phyloP scores from a whole-genome alignment of 2,888 invertebrate species.

The Eurytoma californica region DNA sequence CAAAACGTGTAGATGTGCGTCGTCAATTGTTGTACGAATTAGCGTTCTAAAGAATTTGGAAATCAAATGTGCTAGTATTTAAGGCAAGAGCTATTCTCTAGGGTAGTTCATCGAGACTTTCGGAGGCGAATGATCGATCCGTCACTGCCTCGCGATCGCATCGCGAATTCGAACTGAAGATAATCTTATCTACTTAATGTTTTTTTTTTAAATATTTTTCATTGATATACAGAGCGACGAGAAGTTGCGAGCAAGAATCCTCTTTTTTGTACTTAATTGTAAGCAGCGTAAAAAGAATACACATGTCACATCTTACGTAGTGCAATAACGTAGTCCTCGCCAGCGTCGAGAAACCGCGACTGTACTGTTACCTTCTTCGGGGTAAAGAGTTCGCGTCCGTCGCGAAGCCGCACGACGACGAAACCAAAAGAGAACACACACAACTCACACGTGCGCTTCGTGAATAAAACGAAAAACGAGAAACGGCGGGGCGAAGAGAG shows the following conservation, averaged over 20 bases:
- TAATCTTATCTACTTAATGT: neutral
- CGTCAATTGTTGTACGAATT: constrained; percentile 44
- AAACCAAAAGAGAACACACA: constrained; percentile 20
- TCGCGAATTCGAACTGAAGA: constrained; percentile 18
- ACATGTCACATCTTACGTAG: constrained; percentile 23
- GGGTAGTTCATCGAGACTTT: constrained; percentile 32
- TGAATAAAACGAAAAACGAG: neutral
- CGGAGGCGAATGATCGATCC: constrained; percentile 6
- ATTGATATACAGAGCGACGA: too few relatives aligned
- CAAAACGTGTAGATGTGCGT: constrained; percentile 3
- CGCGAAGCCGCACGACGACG: neutral
- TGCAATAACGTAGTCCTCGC: constrained; percentile 37
- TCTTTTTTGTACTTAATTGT: too few relatives aligned
- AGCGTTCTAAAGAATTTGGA: constrained; percentile 39
- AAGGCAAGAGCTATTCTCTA: constrained; percentile 23
- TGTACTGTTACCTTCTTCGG: too few relatives aligned
- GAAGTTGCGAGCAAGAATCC: too few relatives aligned
- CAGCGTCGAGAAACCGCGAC: constrained; percentile 5
- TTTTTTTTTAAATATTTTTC: constrained; percentile 28
- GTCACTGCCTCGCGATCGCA: neutral
- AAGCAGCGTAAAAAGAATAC: neutral
- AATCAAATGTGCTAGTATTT: constrained; percentile 51
- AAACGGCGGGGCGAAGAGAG: neutral
- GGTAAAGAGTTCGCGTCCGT: too few relatives aligned
- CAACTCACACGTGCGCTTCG: neutral